phyloP scores from a whole-genome alignment of 2,888 invertebrate species.

The Idaea aversata region DNA sequence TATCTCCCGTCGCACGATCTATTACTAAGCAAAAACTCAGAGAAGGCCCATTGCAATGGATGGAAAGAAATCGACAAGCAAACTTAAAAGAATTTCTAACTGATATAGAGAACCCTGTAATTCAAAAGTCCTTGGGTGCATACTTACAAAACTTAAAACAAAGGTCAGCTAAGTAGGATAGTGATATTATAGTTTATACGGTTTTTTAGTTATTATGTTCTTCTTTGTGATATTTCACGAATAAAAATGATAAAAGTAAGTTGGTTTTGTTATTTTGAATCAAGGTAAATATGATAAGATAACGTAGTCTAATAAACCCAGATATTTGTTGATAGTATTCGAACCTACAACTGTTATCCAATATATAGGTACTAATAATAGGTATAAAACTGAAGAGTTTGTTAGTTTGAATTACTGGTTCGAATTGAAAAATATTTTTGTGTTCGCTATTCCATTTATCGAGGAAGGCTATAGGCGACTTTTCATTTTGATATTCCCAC shows the following conservation, averaged over 20 bases:
- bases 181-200: background rate
- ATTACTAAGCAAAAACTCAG: slow-evolving; percentile 80
- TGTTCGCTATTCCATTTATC: no score
- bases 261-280: no score
- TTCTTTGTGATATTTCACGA: no score
- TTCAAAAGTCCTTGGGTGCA: slow-evolving; percentile 85
- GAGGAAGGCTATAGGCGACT: no score
- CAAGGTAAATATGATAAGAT: no score
- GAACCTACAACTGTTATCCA: no score
- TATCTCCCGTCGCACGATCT: slow-evolving; percentile 81
- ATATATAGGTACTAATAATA: no score
- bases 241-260: no score
- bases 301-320: background rate
- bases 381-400: no score
- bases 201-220: background rate
- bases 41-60: slow-evolving; percentile 64
- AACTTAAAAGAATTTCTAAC: slow-evolving; percentile 84
- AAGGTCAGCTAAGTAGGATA: slow-evolving; percentile 58
- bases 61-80: slow-evolving; percentile 80
- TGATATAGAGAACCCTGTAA: slow-evolving; percentile 81
- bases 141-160: slow-evolving; percentile 86
- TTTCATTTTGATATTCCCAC: no score
- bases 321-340: background rate
- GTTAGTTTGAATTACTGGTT: no score
- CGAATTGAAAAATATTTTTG: no score